Percentiles rank a stretch among this genome's conserved stretches.
Evolutionary conservation across 2,113 vertebrate species (phyloP).

Genomic region (Capreolus pygargus): DNA sequence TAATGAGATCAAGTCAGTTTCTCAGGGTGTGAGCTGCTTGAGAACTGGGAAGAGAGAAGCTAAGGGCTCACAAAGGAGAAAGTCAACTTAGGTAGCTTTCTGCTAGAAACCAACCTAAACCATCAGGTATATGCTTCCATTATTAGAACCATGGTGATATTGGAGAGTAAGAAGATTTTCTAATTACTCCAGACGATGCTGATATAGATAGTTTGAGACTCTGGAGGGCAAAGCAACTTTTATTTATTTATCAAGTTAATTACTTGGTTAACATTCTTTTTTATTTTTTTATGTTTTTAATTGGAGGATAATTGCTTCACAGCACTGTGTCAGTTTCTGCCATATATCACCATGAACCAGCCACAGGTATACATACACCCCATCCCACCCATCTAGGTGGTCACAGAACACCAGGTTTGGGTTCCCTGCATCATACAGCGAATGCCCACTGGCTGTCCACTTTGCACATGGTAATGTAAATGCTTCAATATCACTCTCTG

Average conservation of each 20-base stretch:
- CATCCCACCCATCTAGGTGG: neutral
- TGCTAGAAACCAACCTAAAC: neutral
- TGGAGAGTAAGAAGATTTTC: neutral
- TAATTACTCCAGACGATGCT: neutral
- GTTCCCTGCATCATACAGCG: fast-evolving
- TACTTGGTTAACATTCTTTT: neutral
- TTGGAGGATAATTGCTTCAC: neutral
- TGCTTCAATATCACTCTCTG: neutral
- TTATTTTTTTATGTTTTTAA: neutral
- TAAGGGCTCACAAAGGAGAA: neutral
- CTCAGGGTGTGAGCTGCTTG: neutral
- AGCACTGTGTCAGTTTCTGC: neutral
- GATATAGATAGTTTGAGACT: neutral
- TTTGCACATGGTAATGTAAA: neutral
- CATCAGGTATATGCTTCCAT: no score
- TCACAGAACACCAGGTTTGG: neutral
- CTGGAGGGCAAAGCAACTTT: neutral
- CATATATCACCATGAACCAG: neutral
- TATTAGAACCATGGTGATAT: neutral
- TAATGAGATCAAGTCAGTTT: neutral
- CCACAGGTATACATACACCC: neutral
- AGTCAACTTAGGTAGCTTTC: neutral
- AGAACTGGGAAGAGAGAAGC: neutral
- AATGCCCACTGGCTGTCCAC: neutral
- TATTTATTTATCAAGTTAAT: neutral